Conservation (phyloP, 2,888 invertebrate species). For the Mystacides longicornis region DNA sequence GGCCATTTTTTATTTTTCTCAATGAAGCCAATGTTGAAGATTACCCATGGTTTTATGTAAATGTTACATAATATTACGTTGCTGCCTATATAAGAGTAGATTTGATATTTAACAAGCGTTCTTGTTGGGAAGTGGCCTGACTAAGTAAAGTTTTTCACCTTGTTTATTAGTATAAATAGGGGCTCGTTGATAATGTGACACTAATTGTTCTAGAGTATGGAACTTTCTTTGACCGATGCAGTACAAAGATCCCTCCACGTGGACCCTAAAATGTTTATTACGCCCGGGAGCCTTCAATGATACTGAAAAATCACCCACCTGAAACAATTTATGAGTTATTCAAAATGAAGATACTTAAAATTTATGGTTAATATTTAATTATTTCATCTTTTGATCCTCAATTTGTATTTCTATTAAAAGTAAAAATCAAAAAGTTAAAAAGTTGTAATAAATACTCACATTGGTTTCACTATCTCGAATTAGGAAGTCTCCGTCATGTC, state of each 20-base stretch:
- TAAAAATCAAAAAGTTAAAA: too few relatives aligned
- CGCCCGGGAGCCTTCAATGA: conserved; percentile 95
- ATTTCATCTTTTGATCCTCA: background rate
- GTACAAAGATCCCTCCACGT: conserved; percentile 85
- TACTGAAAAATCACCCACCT: conserved; percentile 98
- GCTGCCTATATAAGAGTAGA: background rate
- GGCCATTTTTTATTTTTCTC: too few relatives aligned
- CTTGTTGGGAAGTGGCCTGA: conserved; percentile 78
- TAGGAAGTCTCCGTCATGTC: conserved; percentile 96
- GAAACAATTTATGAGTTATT: conserved; percentile 30
- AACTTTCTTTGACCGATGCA: conserved; percentile 99
- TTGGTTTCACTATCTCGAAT: conserved; percentile 99
- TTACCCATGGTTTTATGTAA: background rate
- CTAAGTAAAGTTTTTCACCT: conserved; percentile 95
- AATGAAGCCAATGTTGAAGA: too few relatives aligned
- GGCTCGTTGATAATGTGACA: conserved; percentile 97
- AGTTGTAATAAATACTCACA: conserved; percentile 54
- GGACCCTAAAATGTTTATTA: conserved; percentile 99
- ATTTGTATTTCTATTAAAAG: too few relatives aligned
- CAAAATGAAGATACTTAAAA: background rate
- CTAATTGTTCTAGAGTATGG: conserved; percentile 89
- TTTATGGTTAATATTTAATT: background rate
- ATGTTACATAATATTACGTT: background rate
- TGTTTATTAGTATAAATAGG: conserved; percentile 98
- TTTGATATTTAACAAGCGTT: conserved; percentile 30